A percentile compares a stretch with the other conserved stretches of the same genome.
Evolutionary conservation across 2,113 vertebrate species (phyloP).

Genomic region (Noctilio leporinus): DNA sequence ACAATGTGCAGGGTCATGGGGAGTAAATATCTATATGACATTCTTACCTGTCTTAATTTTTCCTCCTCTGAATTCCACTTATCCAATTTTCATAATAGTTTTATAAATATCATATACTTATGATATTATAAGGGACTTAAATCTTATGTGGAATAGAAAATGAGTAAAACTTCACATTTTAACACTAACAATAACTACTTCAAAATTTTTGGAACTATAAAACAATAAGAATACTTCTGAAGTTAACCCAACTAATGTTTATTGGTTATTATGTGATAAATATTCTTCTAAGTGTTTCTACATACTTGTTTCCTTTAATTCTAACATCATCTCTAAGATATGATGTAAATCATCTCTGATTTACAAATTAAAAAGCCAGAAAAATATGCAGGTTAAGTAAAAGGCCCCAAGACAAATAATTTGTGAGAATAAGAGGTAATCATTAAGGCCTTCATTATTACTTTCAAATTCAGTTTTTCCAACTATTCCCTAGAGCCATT

Average conservation of each 20-base stretch:
- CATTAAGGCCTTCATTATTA: background rate
- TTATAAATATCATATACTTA: background rate
- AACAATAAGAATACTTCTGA: background rate
- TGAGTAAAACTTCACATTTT: background rate
- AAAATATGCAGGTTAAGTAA: background rate
- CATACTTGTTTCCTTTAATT: background rate
- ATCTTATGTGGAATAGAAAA: background rate
- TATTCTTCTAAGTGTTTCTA: background rate
- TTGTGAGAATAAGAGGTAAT: background rate
- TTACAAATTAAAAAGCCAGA: background rate
- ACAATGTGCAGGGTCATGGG: rapidly evolving
- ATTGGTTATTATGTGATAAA: background rate
- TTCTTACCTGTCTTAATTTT: background rate
- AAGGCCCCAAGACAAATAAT: background rate
- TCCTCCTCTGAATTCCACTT: background rate
- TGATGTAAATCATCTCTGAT: too few species aligned
- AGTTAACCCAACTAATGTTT: background rate
- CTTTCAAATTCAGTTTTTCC: background rate
- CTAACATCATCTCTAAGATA: background rate
- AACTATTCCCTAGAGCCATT: background rate
- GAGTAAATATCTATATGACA: too few species aligned
- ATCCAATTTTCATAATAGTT: background rate
- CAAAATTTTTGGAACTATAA: background rate
- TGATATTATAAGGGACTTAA: background rate
- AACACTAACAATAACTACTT: background rate